Base-by-base conservation (phyloP, 2,113 vertebrate species). In the Pedionomus torquatus region DNA sequence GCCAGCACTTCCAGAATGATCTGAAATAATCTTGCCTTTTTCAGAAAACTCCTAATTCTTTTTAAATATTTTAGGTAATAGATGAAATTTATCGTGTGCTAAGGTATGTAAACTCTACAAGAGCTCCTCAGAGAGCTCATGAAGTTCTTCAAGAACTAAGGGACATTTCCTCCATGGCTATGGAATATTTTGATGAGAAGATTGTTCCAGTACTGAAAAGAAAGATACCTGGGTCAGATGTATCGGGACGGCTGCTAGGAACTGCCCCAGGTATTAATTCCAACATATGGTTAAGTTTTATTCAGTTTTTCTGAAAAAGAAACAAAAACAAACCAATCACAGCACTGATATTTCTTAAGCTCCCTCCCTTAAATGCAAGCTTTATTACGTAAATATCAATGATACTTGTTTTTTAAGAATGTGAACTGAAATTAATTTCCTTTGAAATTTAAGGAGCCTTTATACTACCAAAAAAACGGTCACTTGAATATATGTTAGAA, bases 151-250 rank as follows among this genome's bases (percentile, higher is more conserved):
- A 99, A 95, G 99, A 99, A 97, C 96, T 99, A 92, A 98, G 99
- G 93, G 99, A 99, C 68, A 99, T 99, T 95, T 99, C 99, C 57
- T 99, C 99, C 96, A 99, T 99, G 99, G 99, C 99, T 90, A 99
- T 99, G 99, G 99, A 99, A 95, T 99, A 99, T 98, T 99, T 99
- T 83, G 99, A 99, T 89, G 99, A 99, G 96, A 99, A 99, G 98
- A 99, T 99, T 39, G 99, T 99, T 94, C 99, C 99, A 78, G 99
- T 99, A 94, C 98, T 99, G 63, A 99, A 99, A 98, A 99, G 99
- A 97, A 99, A 99, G 93, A 98, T 99, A 75, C 99, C 99, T 10
- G 99, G 99, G 55, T 99, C 99, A 11, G 99, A 99, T 94, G 98
- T 99, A 83, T 99, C 99, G 2, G 99, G 99, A 41, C 99, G 99